These are phyloP conservation scores for Tenthredo distinguenda DNA, from an alignment of 2,888 invertebrate genomes.

Conservation along the genomic window DNA sequence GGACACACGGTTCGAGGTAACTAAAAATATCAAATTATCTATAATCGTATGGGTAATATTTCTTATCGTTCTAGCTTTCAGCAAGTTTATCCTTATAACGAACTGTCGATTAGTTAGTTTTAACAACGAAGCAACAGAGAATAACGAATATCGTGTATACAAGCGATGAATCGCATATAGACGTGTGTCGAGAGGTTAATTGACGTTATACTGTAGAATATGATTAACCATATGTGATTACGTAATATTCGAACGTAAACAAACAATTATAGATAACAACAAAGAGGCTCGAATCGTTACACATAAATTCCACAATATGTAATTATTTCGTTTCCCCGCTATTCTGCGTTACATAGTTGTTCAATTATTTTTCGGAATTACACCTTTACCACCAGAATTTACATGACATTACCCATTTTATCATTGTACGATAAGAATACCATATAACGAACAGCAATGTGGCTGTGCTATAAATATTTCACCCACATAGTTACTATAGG, in stretches of 20 bases:
- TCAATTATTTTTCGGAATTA: slow-evolving; percentile 1
- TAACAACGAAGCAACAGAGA: neutral
- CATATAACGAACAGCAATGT: neutral
- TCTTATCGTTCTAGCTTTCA: slow-evolving; percentile 1
- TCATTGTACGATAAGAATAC: neutral
- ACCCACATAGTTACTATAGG: neutral
- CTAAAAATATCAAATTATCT: slow-evolving; percentile 15
- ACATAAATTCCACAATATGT: neutral
- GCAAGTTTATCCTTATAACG: slow-evolving; percentile 27
- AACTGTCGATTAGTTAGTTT: slow-evolving; percentile 30
- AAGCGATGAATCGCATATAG: neutral
- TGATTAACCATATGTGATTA: neutral
- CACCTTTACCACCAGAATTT: neutral
- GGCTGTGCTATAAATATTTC: neutral
- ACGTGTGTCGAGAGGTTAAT: slow-evolving; percentile 8
- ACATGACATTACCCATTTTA: neutral
- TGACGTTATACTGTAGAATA: neutral
- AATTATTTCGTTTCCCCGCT: neutral
- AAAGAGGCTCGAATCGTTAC: neutral
- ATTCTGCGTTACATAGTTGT: neutral
- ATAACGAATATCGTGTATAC: neutral
- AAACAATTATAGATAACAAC: slow-evolving; percentile 27
- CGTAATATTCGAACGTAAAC: slow-evolving; percentile 19
- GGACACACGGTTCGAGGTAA: neutral
- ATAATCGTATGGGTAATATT: slow-evolving; percentile 7